Evolutionary conservation across 64 coral and sea anemone genomes (phyloP), one percentile per base, ranked within the genome.

Genomic region (Platygyra sinensis): DNA sequence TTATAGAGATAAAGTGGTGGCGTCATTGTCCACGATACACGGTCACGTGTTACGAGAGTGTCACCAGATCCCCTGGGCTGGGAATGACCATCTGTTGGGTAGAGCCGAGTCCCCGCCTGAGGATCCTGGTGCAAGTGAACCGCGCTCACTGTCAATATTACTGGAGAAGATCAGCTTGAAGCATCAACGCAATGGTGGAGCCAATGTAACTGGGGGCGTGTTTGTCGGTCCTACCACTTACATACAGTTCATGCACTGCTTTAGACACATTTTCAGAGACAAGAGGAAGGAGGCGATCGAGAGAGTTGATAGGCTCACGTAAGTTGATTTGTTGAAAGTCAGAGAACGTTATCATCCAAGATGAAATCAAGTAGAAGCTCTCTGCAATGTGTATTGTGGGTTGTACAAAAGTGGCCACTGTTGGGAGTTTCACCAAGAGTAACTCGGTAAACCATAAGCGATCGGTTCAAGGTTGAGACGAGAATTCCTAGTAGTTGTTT

Each of bases 11-110:
- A 99, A 93, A 75, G 94, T 99, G 0, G 97, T 99, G 5, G 86
- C 94, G 22, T 80, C 93, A 24, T 72, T 99, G 9, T 95, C 97
- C 11, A 93, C 91, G 2, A 99, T 99, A 22, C 97, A 99, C 62
- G 91, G 91, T 67, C 91, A 93, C 74, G 97, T 99, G 55, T 61
- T 99, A 60, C 74, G 91, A 86, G 91, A 91, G 60, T 99, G 97
- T 59, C 97, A 99, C 59, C 97, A 99, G 67, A 96, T 96, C 5
- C 97, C 97, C 16, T 99, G 97, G 94, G 91, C 87, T 39, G 97
- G 97, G 22, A 75, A 90, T 8, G 90, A 88, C 25, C 65, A 78
- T 30, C 11, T 50, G 14, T 63, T 75, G 0, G 57, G 25, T 19
- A 30, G 60, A 32, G 76, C 93, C 28, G 79, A 72, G 78, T 94